Evolutionary conservation across 2,797 vertebrate genomes (phyloP).

Genomic region (Melanogrammus aeglefinus): DNA sequence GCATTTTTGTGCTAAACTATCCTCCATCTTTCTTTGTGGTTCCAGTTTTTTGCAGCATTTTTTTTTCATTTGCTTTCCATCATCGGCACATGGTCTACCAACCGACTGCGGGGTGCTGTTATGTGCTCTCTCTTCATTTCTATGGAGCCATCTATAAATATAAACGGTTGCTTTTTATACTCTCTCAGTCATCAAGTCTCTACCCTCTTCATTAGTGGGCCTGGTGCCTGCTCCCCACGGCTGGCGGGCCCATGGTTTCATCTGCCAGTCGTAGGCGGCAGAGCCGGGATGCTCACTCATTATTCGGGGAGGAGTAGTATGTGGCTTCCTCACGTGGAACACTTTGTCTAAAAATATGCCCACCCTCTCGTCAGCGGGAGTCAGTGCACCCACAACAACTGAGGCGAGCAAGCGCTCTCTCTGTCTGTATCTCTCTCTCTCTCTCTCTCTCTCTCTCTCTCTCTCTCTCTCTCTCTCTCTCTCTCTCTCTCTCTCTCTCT

Average conservation of each 20-base stretch:
- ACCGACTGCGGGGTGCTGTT: not conserved
- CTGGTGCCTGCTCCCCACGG: slow-evolving; percentile 28
- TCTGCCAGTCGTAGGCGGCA: slow-evolving; percentile 44
- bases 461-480: too few species aligned
- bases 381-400: slow-evolving; percentile 20
- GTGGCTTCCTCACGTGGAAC: slow-evolving; percentile 54
- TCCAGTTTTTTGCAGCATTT: not conserved
- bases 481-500: too few species aligned
- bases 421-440: too few species aligned
- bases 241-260: slow-evolving; percentile 44
- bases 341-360: slow-evolving; percentile 4
- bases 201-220: slow-evolving; percentile 46
- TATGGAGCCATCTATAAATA: slow-evolving; percentile 5
- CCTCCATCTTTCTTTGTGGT: not conserved
- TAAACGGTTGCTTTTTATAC: slow-evolving; percentile 15
- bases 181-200: slow-evolving; percentile 27
- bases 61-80: not conserved
- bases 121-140: slow-evolving; percentile 15
- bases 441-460: too few species aligned
- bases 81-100: not conserved
- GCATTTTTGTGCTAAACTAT: not conserved
- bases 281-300: slow-evolving; percentile 55
- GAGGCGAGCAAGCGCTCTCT: too few species aligned
- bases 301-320: slow-evolving; percentile 46
- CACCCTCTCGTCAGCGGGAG: slow-evolving; percentile 46